Percentiles rank a stretch among this genome's conserved stretches.
Evolutionary conservation across 2,113 vertebrate species (phyloP).

Genomic region (Pavo muticus): DNA sequence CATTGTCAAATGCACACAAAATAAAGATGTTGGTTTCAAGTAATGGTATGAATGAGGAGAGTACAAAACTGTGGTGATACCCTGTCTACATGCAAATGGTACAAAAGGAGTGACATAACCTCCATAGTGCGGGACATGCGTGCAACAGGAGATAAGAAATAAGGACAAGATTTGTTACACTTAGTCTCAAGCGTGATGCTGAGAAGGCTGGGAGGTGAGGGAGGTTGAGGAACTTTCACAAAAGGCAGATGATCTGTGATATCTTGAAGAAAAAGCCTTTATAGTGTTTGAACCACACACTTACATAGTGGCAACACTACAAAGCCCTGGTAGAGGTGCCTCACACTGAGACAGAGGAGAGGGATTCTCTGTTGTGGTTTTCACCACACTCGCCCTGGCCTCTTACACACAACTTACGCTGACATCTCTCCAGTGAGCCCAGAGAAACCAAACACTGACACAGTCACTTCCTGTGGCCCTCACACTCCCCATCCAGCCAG

Average conservation of each 20-base stretch:
- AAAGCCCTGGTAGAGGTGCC: not conserved
- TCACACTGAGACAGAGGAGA: not conserved
- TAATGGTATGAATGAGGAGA: not conserved
- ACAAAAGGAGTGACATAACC: not conserved
- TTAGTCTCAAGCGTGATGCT: not conserved
- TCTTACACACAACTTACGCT: not conserved
- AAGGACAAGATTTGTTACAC: not conserved
- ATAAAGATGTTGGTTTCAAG: not conserved
- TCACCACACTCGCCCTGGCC: not conserved
- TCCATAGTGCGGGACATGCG: rapidly evolving
- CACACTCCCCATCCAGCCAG: not conserved
- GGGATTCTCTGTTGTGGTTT: conserved; percentile 6
- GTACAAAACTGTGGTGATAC: not conserved
- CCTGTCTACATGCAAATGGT: not conserved
- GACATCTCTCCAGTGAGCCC: not conserved
- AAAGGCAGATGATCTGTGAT: not conserved
- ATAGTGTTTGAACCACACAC: not conserved
- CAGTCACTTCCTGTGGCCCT: not conserved
- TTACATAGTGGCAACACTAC: not conserved
- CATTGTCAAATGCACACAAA: not conserved
- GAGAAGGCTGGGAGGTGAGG: not conserved
- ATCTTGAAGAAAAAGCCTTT: not conserved
- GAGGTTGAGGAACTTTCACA: not conserved
- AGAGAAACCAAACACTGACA: not conserved
- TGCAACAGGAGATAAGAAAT: not conserved